These are phyloP conservation scores for Macrosiphum euphorbiae DNA, from an alignment of 2,888 invertebrate species.

Conservation along the genomic window DNA sequence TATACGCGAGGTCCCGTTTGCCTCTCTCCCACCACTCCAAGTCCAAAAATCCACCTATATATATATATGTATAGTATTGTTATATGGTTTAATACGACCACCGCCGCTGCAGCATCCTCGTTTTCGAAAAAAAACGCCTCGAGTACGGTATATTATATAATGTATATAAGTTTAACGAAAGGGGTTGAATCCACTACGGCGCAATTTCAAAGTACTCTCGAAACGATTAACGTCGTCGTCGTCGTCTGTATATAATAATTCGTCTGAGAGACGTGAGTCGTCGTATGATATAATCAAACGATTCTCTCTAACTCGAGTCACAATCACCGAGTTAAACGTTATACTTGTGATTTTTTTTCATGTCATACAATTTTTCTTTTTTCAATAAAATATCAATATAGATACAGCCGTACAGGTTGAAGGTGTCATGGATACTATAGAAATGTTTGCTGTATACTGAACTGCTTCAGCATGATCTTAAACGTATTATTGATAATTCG, in stretches of 20 bases:
- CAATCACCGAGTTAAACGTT: neutral
- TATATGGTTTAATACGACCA: neutral
- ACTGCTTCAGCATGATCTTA: too few species aligned
- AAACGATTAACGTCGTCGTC: slow-evolving; percentile 30
- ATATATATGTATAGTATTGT: neutral
- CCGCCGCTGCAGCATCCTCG: neutral
- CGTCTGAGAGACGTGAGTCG: neutral
- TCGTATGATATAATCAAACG: slow-evolving; percentile 16
- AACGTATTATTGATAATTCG: too few species aligned
- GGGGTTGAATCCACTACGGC: slow-evolving; percentile 11
- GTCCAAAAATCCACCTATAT: slow-evolving; percentile 14
- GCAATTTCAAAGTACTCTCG: slow-evolving; percentile 42
- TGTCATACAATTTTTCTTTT: neutral
- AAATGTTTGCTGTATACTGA: too few species aligned
- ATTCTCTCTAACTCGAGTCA: neutral
- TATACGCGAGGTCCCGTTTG: neutral
- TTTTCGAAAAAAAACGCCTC: slow-evolving; percentile 13
- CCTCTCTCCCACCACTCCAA: too few species aligned
- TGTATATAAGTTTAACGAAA: neutral
- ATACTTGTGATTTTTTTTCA: neutral
- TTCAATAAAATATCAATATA: neutral
- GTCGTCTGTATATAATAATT: neutral
- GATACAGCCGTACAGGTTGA: neutral
- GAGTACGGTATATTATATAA: neutral
- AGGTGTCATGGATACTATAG: too few species aligned